Percentiles rank a stretch among this genome's conserved stretches.
Conservation (phyloP, 2,797 vertebrate genomes). For the Cossypha niveicapilla region DNA sequence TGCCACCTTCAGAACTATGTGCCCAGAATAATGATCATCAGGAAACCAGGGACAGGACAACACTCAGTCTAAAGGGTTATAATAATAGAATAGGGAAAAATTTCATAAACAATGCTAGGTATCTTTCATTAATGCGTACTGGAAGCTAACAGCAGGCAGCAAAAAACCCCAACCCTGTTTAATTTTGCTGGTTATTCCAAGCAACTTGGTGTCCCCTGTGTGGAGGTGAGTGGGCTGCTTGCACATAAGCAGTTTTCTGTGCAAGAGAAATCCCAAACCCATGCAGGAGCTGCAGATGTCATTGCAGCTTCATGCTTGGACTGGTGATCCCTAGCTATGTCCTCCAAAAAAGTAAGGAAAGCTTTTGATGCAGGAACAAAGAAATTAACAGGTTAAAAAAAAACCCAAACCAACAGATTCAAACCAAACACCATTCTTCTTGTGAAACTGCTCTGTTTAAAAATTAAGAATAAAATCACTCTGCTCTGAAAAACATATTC, state of each 20-base stretch:
- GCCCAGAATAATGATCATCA: slow-evolving; percentile 27
- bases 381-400: background rate
- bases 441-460: background rate
- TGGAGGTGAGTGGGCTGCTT: background rate
- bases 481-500: background rate
- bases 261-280: background rate
- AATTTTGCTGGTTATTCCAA: background rate
- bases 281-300: background rate
- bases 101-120: background rate
- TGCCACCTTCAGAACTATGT: slow-evolving; percentile 48
- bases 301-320: background rate
- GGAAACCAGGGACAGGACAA: background rate
- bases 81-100: background rate
- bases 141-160: background rate
- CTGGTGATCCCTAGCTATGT: background rate
- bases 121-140: background rate
- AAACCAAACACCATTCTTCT: background rate
- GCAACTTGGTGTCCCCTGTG: background rate
- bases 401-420: background rate
- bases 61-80: background rate
- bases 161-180: background rate
- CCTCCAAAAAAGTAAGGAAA: background rate
- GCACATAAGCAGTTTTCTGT: background rate
- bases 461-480: background rate
- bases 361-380: background rate